A percentile compares a stretch with the other conserved stretches of the same genome.
These are phyloP conservation scores for Sylvilagus floridanus DNA, from an alignment of 2,797 vertebrate genomes.

Conservation along the genomic window DNA sequence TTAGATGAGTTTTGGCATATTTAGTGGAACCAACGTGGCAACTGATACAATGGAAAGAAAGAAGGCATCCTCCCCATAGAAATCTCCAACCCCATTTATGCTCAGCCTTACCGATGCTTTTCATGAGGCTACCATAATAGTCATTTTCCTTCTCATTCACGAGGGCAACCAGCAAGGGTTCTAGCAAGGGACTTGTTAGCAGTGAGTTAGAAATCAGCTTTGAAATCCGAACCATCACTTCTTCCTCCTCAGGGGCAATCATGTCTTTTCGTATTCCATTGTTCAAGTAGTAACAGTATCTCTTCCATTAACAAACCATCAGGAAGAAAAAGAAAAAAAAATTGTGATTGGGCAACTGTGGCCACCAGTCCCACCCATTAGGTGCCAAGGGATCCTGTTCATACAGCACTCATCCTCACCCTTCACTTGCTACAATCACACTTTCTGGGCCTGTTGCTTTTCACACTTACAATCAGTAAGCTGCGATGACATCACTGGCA, in stretches of 20 bases:
- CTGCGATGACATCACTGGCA: neutral
- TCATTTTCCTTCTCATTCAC: constrained; percentile 89
- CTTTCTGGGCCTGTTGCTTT: neutral
- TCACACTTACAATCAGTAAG: neutral
- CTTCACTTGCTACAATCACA: neutral
- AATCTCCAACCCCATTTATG: neutral
- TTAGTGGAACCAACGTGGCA: neutral
- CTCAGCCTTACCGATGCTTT: constrained; percentile 91
- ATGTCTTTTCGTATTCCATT: constrained; percentile 89
- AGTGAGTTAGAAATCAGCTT: constrained; percentile 84
- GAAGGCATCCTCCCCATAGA: neutral
- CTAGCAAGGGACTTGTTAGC: constrained; percentile 78
- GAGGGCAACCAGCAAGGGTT: constrained; percentile 83
- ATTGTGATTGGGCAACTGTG: neutral
- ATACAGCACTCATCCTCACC: neutral
- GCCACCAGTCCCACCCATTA: neutral
- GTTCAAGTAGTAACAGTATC: constrained; percentile 92
- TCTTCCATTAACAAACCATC: constrained; percentile 86
- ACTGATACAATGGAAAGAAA: neutral
- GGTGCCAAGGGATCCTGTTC: neutral
- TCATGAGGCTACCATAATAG: constrained; percentile 91
- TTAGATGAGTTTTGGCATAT: neutral
- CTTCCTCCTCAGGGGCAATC: constrained; percentile 88
- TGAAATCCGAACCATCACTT: constrained; percentile 90
- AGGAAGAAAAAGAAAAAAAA: neutral